A percentile compares a stretch with the other conserved stretches of the same genome.
phyloP scores from a whole-genome alignment of 2,797 vertebrate genomes.

The Adrianichthys oophorus region DNA sequence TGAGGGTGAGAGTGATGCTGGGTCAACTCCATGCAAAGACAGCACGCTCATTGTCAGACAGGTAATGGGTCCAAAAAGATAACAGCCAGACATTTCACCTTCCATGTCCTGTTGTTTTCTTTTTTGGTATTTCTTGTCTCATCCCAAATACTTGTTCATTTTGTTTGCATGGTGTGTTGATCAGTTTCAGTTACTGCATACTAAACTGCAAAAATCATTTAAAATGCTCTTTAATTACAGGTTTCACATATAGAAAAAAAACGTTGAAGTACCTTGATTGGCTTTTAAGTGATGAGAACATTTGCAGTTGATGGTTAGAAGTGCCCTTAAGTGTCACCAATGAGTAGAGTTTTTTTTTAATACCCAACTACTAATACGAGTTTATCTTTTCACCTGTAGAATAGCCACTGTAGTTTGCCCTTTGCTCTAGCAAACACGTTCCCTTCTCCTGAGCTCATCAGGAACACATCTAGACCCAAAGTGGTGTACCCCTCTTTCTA shows the following conservation, averaged over 20 bases:
- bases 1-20: conserved; percentile 89
- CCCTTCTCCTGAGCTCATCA: conserved; percentile 57
- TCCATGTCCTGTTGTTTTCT: not conserved
- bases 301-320: not conserved
- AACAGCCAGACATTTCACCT: too few relatives aligned
- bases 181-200: conserved; percentile 29
- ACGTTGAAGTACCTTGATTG: not conserved
- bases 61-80: conserved; percentile 72
- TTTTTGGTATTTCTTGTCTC: conserved; percentile 11
- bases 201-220: not conserved
- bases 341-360: too few relatives aligned
- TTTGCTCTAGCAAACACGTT: conserved; percentile 60
- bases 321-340: not conserved
- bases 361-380: conserved; percentile 32
- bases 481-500: conserved; percentile 96
- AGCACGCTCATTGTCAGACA: conserved; percentile 95
- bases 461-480: conserved; percentile 82
- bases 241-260: too few relatives aligned
- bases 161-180: conserved; percentile 33
- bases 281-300: not conserved
- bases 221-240: too few relatives aligned
- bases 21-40: conserved; percentile 93
- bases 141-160: conserved; percentile 39
- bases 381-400: conserved; percentile 53
- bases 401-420: conserved; percentile 53